Conservation (phyloP, 2,888 invertebrate species). For the Petrolisthes cinctipes region DNA sequence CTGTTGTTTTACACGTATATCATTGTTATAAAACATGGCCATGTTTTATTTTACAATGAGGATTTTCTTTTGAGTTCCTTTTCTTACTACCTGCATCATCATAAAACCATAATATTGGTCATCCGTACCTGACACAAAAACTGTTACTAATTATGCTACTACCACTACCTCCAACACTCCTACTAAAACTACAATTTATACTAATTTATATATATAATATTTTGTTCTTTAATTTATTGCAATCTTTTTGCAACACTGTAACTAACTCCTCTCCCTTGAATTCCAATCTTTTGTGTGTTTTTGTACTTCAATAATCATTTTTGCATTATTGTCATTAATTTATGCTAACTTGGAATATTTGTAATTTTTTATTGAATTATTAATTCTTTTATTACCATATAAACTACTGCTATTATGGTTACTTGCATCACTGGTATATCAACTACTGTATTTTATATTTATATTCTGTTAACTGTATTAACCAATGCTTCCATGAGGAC, state of each 20-base stretch:
- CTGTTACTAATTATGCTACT: no score
- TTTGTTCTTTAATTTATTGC: no score
- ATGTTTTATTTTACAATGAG: neutral
- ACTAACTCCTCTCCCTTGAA: no score
- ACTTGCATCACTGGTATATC: neutral
- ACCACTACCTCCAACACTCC: no score
- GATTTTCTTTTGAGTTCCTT: neutral
- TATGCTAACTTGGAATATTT: neutral
- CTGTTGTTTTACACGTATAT: neutral
- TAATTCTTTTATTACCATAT: neutral
- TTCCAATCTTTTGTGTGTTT: no score
- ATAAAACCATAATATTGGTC: neutral
- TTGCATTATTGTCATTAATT: neutral
- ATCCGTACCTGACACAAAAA: no score
- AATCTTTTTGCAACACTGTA: no score
- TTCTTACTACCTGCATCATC: slow-evolving; percentile 11
- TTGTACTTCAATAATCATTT: no score
- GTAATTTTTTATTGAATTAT: neutral
- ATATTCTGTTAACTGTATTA: neutral
- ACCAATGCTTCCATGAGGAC: neutral
- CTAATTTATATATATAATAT: no score
- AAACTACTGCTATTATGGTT: neutral
- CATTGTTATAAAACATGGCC: neutral
- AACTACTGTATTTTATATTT: neutral
- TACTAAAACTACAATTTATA: no score